A percentile compares a stretch with the other conserved stretches of the same genome.
Evolutionary conservation across 2,113 vertebrate species (phyloP).

Genomic region (Tretioscincus oriximinensis): DNA sequence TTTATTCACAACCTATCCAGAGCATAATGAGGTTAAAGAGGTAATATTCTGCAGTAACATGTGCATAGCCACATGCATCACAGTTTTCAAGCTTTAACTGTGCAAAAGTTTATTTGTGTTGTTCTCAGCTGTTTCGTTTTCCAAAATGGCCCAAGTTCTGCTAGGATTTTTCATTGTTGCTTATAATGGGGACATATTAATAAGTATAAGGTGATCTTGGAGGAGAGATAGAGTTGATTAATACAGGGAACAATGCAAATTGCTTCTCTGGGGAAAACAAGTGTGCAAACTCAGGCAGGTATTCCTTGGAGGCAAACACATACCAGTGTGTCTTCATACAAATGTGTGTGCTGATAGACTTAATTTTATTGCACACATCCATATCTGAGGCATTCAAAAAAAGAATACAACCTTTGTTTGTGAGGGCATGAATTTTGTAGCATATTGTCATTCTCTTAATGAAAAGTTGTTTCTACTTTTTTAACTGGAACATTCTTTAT

Average conservation of each 20-base stretch:
- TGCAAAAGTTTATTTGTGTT: rapidly evolving
- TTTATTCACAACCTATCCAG: no score
- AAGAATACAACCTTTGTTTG: slow-evolving; percentile 15
- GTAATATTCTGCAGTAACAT: no score
- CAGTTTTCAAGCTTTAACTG: not conserved
- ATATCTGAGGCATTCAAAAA: slow-evolving; percentile 16
- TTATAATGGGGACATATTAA: not conserved
- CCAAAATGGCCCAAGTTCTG: not conserved
- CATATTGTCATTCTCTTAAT: slow-evolving; percentile 49
- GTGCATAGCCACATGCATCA: no score
- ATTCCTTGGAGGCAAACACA: not conserved
- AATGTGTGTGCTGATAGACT: not conserved
- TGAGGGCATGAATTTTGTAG: slow-evolving; percentile 24
- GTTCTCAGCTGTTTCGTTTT: not conserved
- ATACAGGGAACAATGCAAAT: not conserved
- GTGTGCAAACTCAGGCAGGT: rapidly evolving
- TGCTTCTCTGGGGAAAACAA: not conserved
- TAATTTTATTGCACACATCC: not conserved
- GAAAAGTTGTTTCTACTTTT: slow-evolving; percentile 55
- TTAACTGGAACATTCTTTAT: slow-evolving; percentile 58
- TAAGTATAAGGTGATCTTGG: no score
- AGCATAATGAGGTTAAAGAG: no score
- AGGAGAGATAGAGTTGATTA: not conserved
- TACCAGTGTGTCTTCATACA: not conserved
- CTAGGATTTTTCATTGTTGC: not conserved